Evolutionary conservation across 2,888 invertebrate species (phyloP), one percentile per base, ranked within the genome.

Genomic region (Uloborus plumipes): DNA sequence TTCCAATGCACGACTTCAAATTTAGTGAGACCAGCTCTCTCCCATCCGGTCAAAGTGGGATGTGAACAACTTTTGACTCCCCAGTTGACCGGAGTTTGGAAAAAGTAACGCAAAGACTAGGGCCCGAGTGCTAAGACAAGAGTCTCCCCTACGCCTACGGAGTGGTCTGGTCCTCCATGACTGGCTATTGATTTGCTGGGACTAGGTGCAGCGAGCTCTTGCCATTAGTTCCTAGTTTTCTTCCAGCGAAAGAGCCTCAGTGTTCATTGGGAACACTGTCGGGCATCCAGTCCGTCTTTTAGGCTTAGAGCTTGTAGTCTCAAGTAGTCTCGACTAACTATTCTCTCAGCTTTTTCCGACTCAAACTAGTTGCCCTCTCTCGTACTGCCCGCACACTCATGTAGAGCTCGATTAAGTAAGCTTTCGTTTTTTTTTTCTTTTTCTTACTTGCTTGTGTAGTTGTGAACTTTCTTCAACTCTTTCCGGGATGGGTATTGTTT

Each of bases 151-250:
- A 53, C 73, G 58, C 66, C 58, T 49, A 49, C 69, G 47, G 61
- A 73, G 73, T 80, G 79, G 79, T 80, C 73, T 69, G 62, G 79
- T 80, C 79, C 79, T 80, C 79, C 69, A 79, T 79, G 73, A 79
- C 79, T 80, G 73, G 67, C 79, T 80, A 80, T 80, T 80, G 79
- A 80, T 80, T 80, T 80, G 79, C 79, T 69, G 62, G 66, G 66
- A 67, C 66, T 66, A 66, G 72, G 67, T 73, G 72, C 79, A 73
- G 66, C 53, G 66, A 73, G 79, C 47, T 73, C 59, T 51, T 79
- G 61, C 72, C 72, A 66, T 79, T 73, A 79, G 72, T 79, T 77
- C 77, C 77, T 77, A 77, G 77, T 70, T 73, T 62, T 80, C 79
- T 67, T 80, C 79, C 79, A 69, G 79, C 66, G 79, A 59, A 50